Base-by-base conservation (phyloP, 2,113 vertebrate species). In the Coreoperca whiteheadi region DNA sequence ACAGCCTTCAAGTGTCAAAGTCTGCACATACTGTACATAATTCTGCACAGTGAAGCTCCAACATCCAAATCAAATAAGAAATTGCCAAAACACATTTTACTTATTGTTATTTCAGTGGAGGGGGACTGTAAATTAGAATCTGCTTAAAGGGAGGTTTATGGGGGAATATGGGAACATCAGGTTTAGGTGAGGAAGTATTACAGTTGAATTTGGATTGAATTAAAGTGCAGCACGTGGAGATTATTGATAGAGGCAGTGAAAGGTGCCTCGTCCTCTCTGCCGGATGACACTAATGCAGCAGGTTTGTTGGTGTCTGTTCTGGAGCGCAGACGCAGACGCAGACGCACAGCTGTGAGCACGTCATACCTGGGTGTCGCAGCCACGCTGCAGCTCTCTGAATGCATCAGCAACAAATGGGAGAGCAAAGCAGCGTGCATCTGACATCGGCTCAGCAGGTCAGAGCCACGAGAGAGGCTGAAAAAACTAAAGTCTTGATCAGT, bases 291-390 rank as follows among this genome's bases (percentile, higher is more conserved):
- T 63, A 63, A 61, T 79, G 76, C 51, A 75, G 70, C 23, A 6
- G 61, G 16, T 82, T 89, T 59, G 51, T 77, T 61, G 63, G 57
- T 56, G 71, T 82, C 73, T 78, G 67, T 66, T 81, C n/a, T 61
- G 73, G 14, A 83, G 37, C 23, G 11, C 61, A 75, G 70, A 74
- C 59, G 76, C 82, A 76, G 82, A 83, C 82, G 79, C 67, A 66
- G 68, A 63, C 2, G 9, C 67, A 56, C 86, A 88, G 86, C 85
- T 84, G 88, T 57, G 66, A 71, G 61, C 46, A 61, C 51, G 61
- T 89, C 91, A 84, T 84, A 91, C 83, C 84, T 88, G 89, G 64
- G 83, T 60, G 79, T 79, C 53, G 64, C 32, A 37, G 75, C 63
- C 63, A 56, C 10, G 8, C 48, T 41, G 59, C 74, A 79, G 73